Evolutionary conservation across 2,113 vertebrate species (phyloP), one percentile per base, ranked within the genome.

Genomic region (Caranx ignobilis): DNA sequence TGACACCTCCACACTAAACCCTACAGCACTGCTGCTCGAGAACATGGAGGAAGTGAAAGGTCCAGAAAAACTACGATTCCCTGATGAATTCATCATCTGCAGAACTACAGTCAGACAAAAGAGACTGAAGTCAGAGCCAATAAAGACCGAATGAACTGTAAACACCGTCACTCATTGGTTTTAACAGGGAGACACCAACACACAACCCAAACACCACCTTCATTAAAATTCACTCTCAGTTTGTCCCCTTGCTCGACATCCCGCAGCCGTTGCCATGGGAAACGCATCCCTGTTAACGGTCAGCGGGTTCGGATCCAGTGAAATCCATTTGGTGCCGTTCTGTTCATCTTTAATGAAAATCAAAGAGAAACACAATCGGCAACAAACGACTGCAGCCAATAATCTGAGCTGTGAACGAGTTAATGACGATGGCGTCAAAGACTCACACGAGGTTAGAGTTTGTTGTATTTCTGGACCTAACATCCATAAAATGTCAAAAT

Each of bases 281-380:
- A 47, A 75, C 75, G 5, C 65, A 41, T 67, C 45, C 70, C 37
- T 47, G 32, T 67, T 71, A 71, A 52, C 0, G 19, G 55, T n/a
- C 34, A 52, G 47, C 75, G 70, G 31, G 39, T 63, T 35, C 69
- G 1, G 11, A 56, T 78, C 62, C 60, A 72, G 56, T 64, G 48
- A 2, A 35, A 72, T 18, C 52, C 63, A 71, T 76, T 73, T 59
- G 59, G 16, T 26, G 50, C 8, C 0, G 19, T 69, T 76, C 61
- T 48, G 79, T 64, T 82, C 21, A 41, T 71, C 65, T 73, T 77
- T 74, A 80, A 80, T 83, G 83, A 80, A 85, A 79, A 72, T 57
- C 65, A 81, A 81, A 70, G 37, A 59, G 55, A 64, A 21, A 9
- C 32, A 31, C 2, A 10, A 37, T 48, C n/a, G 41, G 21, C 2